Base-by-base conservation (phyloP, 2,113 vertebrate genomes). In the Anser cygnoides region DNA sequence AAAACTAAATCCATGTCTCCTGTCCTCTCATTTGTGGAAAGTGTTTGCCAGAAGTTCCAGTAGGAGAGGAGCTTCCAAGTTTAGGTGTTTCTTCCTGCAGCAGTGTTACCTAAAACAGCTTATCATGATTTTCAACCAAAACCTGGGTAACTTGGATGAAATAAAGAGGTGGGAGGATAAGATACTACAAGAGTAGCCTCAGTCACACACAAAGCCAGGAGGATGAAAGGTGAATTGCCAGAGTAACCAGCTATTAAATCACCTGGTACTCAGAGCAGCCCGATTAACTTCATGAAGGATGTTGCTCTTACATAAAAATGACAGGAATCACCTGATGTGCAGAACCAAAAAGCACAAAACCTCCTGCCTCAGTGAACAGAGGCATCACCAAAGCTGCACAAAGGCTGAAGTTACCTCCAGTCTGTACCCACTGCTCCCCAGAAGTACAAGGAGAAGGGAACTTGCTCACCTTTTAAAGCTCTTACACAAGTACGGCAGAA, bases 121-220 rank as follows among this genome's bases (percentile, higher is more conserved):
- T 6, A 0, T 33, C 13, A 1, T 19, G 35, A 25, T 10, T 22
- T 44, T 44, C 63, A 54, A 1, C 33, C 62, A 59, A 92, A 85
- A 80, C 74, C 57, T 28, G 43, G 6, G 41, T 29, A 41, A 49
- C 29, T 26, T 29, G 58, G 52, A 72, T 33, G 17, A 88, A 84
- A 49, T 13, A 13, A 84, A 6, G 33, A 9, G 13, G 50, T 25
- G 23, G 1, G 4, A 2, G 3, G 0, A 11, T 3, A n/a, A 58
- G 84, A 3, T 11, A 21, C n/a, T 57, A 68, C 20, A 35, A 49
- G 62, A 84, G 65, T 13, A 71, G 29, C 37, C 73, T n/a, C 50
- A 44, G 65, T 15, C 35, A 9, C 13, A 12, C 6, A 14, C 71
- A 83, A 67, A 87, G 37, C 6, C 54, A 31, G 58, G 41, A 26